These are phyloP conservation scores for Psammodynastes pulverulentus DNA, from an alignment of 2,113 vertebrate genomes.

Conservation along the genomic window DNA sequence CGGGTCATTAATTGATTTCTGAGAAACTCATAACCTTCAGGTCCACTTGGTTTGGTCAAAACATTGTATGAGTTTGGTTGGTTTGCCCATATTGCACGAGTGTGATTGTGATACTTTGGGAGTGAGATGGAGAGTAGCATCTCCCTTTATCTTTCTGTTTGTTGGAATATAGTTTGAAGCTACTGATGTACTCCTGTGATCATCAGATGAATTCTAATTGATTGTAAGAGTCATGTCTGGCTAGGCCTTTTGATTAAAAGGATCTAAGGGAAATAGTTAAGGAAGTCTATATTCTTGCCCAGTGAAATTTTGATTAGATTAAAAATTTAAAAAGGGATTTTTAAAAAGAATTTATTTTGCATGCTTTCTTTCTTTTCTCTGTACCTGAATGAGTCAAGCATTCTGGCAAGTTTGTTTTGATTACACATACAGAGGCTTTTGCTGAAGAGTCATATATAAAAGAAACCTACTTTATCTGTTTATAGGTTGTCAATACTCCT, in stretches of 20 bases:
- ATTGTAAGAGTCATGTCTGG: not conserved
- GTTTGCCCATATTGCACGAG: not conserved
- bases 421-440: conserved; percentile 47
- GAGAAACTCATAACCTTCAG: not conserved
- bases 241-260: not conserved
- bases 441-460: conserved; percentile 57
- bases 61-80: not conserved
- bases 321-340: not conserved
- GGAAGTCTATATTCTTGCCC: conserved; percentile 23
- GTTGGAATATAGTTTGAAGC: not conserved
- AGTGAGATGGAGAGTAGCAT: not conserved
- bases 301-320: conserved; percentile 17
- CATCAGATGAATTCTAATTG: not conserved
- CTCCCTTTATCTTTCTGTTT: not conserved
- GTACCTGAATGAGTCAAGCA: conserved; percentile 41
- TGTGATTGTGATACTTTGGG: not conserved
- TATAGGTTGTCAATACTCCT: conserved; percentile 97
- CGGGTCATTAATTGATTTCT: not conserved
- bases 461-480: conserved; percentile 79
- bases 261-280: not conserved
- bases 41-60: not conserved
- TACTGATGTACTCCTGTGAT: not conserved
- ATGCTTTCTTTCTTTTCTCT: conserved; percentile 38
- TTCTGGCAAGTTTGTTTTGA: conserved; percentile 60
- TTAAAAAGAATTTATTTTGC: conserved; percentile 28